phyloP scores from a whole-genome alignment of 2,797 vertebrate genomes.

The Chelmon rostratus region DNA sequence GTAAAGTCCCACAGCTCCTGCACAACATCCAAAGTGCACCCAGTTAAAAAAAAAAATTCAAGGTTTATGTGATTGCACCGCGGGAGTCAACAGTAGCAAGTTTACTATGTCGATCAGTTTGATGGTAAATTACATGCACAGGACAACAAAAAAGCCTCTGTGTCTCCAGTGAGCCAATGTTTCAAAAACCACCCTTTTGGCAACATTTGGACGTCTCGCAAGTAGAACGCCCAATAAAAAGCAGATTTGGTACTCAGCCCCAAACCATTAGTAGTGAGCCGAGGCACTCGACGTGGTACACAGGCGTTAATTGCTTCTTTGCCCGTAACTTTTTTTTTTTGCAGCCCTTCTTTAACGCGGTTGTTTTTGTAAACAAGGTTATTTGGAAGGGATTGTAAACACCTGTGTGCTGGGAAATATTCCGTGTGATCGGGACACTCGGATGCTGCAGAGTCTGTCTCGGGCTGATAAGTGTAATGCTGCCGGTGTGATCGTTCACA shows the following conservation, averaged over 20 bases:
- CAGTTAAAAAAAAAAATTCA: constrained; percentile 24
- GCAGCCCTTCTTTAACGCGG: constrained; percentile 41
- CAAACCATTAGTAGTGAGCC: constrained; percentile 79
- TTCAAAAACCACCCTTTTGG: constrained; percentile 79
- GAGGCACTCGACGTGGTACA: constrained; percentile 67
- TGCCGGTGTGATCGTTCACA: constrained; percentile 50
- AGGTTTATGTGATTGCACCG: constrained; percentile 63
- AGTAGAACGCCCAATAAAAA: constrained; percentile 80
- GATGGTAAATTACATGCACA: constrained; percentile 78
- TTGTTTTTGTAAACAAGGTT: constrained; percentile 74
- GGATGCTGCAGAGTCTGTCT: constrained; percentile 55
- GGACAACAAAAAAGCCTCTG: constrained; percentile 73
- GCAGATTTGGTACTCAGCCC: constrained; percentile 69
- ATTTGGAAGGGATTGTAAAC: constrained; percentile 74
- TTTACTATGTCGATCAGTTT: constrained; percentile 71
- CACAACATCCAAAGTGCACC: constrained; percentile 44
- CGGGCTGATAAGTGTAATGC: constrained; percentile 56
- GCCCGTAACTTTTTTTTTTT: constrained; percentile 65
- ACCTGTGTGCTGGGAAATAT: constrained; percentile 75
- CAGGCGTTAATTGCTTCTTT: constrained; percentile 77
- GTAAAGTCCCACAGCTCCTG: constrained; percentile 45
- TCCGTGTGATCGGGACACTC: constrained; percentile 44
- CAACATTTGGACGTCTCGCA: constrained; percentile 77
- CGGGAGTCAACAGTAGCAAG: constrained; percentile 73
- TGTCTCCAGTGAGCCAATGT: constrained; percentile 64